A percentile compares a stretch with the other conserved stretches of the same genome.
Conservation (phyloP, 1,140 invertebrate species). For the Calosoma granatense region DNA sequence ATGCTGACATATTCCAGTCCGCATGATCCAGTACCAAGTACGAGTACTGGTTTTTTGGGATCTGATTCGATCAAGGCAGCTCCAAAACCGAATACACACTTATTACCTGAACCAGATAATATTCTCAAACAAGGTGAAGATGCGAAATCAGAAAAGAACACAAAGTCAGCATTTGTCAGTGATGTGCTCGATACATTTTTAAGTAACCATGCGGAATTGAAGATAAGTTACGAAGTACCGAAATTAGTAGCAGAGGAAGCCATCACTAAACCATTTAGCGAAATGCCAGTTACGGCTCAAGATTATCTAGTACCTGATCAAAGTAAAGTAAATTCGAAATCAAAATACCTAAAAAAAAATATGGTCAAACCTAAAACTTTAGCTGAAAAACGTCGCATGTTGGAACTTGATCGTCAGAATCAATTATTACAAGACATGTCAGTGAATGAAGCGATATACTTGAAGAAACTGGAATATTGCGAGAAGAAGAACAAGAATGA, state of each 20-base stretch:
- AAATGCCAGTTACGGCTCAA: slow-evolving; percentile 14
- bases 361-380: slow-evolving; percentile 29
- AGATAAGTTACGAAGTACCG: slow-evolving; percentile 27
- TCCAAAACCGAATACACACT: background rate
- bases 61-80: no score
- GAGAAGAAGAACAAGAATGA: slow-evolving; percentile 13
- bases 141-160: slow-evolving; percentile 10
- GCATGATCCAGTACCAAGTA: background rate
- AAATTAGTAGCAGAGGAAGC: slow-evolving; percentile 26
- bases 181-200: slow-evolving; percentile 26
- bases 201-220: slow-evolving; percentile 23
- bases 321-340: slow-evolving; percentile 12
- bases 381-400: slow-evolving; percentile 29
- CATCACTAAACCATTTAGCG: slow-evolving; percentile 2
- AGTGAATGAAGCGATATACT: background rate
- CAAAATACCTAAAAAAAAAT: slow-evolving; percentile 16
- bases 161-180: slow-evolving; percentile 27
- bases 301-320: slow-evolving; percentile 12
- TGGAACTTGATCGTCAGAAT: slow-evolving; percentile 18
- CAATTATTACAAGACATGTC: slow-evolving; percentile 3
- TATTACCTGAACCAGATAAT: background rate
- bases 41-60: background rate
- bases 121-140: background rate
- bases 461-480: slow-evolving; percentile 7
- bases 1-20: no score